These are phyloP conservation scores for Tympanuchus pallidicinctus DNA, from an alignment of 2,113 vertebrate genomes.

Conservation along the genomic window DNA sequence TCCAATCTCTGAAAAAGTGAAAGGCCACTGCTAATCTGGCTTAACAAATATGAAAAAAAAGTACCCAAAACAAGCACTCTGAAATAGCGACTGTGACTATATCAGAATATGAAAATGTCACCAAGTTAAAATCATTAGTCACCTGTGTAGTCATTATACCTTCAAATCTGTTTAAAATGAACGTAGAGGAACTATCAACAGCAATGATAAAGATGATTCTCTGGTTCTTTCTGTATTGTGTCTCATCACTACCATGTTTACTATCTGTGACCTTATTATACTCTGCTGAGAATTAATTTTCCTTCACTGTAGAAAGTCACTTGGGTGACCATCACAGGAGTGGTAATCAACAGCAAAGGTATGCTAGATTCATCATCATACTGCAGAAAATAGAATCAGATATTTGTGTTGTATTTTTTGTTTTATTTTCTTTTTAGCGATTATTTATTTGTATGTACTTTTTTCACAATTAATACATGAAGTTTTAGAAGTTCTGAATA, in stretches of 20 bases:
- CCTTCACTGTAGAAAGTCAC: not conserved
- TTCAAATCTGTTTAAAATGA: not conserved
- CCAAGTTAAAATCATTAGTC: not conserved
- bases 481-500: not conserved
- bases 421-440: not conserved
- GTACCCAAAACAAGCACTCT: not conserved
- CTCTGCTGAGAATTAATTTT: not conserved
- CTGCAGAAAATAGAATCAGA: not conserved
- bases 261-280: not conserved
- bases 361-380: not conserved
- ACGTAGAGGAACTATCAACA: not conserved
- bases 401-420: not conserved
- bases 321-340: not conserved
- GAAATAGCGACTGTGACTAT: not conserved
- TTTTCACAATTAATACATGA: not conserved
- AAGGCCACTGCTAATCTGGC: not conserved
- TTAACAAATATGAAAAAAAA: not conserved
- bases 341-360: not conserved
- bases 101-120: not conserved
- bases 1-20: not conserved
- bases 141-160: not conserved
- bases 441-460: not conserved
- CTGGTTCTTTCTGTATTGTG: not conserved
- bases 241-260: not conserved
- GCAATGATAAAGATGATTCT: not conserved